These are phyloP conservation scores for Cydia splendana DNA, from an alignment of 1,140 invertebrate species.

Conservation along the genomic window DNA sequence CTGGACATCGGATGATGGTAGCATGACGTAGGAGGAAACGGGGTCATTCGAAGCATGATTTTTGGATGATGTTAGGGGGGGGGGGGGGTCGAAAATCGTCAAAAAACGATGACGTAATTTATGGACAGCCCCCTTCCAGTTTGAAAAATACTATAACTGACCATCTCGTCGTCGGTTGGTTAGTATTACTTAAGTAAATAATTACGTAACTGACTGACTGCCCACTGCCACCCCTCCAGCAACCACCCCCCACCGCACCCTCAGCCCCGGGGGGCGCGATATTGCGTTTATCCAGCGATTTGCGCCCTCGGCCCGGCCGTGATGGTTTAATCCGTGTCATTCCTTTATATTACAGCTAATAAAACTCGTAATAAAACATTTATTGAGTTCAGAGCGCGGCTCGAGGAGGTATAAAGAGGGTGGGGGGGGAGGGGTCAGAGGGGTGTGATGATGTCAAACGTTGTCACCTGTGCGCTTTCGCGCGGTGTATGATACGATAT, in stretches of 20 bases:
- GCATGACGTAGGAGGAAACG: no score
- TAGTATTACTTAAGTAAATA: not conserved
- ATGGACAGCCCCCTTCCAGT: no score
- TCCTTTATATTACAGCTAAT: slow-evolving; percentile 30
- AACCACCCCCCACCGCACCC: slow-evolving; percentile 38
- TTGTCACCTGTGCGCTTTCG: no score
- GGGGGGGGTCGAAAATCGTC: no score
- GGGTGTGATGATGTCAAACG: no score
- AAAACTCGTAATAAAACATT: slow-evolving; percentile 28
- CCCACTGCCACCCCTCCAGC: slow-evolving; percentile 32
- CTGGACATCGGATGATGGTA: no score
- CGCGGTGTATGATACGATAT: no score
- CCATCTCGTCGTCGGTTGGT: slow-evolving; percentile 11
- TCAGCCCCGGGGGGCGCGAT: slow-evolving; percentile 65
- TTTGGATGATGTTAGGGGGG: no score
- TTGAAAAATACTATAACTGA: no score
- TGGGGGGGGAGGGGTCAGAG: not conserved
- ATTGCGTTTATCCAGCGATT: slow-evolving; percentile 78
- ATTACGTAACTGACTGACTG: slow-evolving; percentile 37
- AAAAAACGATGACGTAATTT: no score
- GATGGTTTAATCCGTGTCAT: slow-evolving; percentile 32
- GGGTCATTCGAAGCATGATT: no score
- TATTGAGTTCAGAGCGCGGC: slow-evolving; percentile 15
- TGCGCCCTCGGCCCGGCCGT: slow-evolving; percentile 66
- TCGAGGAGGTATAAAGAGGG: not conserved